Evolutionary conservation across 2,797 vertebrate genomes (phyloP), one percentile per base, ranked within the genome.

Genomic region (Stomatorhinus walkeri): DNA sequence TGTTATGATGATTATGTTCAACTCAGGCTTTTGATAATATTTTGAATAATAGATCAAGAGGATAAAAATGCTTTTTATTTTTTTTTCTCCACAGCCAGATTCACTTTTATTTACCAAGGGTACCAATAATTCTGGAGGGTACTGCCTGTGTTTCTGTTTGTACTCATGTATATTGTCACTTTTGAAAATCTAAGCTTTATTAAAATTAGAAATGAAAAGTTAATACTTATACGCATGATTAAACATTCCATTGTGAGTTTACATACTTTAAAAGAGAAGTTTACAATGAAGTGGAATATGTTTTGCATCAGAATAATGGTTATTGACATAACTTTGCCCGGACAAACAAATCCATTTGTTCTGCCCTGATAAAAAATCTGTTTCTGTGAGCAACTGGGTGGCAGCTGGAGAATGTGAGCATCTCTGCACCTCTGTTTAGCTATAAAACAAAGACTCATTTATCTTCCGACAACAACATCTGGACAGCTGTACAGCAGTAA

Each of bases 401-500:
- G 91, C 93, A 92, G 90, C 91, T 95, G 94, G 93, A 92, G 87
- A 22, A 90, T 92, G 90, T 90, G 88, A 46, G 16, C 64, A 90
- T 93, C 91, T 89, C 88, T 81, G 83, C 87, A 91, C 89, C 89
- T 93, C 87, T 79, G 36, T 93, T 93, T 89, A 93, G 92, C 91
- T 92, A 91, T 90, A 94, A 95, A 91, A 94, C 90, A 91, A 93
- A 92, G 81, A 88, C 87, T 93, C 90, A 93, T 92, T 94, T 91
- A 92, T 95, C 93, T 49, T 93, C 91, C 91, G 94, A 96, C 59
- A 91, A 93, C 92, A 95, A 93, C 93, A 95, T 94, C 92, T 95
- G 94, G 93, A 89, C 76, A 32, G 94, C 92, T 94, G 95, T 95
- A 92, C 88, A 91, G 89, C 92, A 91, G 91, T 90, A 93, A 95